Percentiles rank a stretch among this genome's conserved stretches.
Evolutionary conservation across 2,797 vertebrate genomes (phyloP).

Genomic region (Hydrophis major): DNA sequence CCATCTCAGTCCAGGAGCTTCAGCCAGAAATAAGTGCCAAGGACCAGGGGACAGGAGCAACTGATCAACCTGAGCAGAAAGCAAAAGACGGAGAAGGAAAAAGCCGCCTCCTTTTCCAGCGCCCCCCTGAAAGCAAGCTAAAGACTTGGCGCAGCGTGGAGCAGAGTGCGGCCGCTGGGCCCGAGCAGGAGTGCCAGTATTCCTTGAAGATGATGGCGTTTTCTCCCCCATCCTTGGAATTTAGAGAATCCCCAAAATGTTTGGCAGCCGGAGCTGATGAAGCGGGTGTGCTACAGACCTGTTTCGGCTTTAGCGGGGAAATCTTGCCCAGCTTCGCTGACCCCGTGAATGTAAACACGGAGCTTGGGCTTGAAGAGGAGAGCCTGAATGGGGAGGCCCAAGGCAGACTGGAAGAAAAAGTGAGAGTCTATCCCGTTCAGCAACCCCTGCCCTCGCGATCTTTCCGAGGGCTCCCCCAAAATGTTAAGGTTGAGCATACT

Average conservation of each 20-base stretch:
- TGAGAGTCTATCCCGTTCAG: background rate
- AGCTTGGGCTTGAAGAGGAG: background rate
- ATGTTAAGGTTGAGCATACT: background rate
- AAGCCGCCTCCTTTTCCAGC: fast-evolving
- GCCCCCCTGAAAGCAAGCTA: background rate
- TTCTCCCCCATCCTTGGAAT: background rate
- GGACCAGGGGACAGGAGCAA: background rate
- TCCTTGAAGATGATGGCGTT: background rate
- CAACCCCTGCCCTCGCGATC: background rate
- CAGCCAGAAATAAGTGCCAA: background rate
- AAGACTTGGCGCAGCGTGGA: too few species aligned
- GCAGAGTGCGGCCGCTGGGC: fast-evolving
- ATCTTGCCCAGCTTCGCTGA: too few species aligned
- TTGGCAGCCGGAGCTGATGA: background rate
- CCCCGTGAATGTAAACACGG: background rate
- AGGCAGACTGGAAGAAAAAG: background rate
- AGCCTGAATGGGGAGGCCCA: background rate
- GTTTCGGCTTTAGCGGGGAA: background rate
- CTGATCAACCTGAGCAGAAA: background rate
- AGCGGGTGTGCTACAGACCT: too few species aligned
- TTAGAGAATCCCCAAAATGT: background rate
- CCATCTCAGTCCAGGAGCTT: background rate
- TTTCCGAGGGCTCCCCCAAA: background rate
- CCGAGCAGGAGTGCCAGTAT: background rate
- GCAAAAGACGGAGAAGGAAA: background rate